Conservation (phyloP, 2,888 invertebrate species). For the Exocentrus adspersus region DNA sequence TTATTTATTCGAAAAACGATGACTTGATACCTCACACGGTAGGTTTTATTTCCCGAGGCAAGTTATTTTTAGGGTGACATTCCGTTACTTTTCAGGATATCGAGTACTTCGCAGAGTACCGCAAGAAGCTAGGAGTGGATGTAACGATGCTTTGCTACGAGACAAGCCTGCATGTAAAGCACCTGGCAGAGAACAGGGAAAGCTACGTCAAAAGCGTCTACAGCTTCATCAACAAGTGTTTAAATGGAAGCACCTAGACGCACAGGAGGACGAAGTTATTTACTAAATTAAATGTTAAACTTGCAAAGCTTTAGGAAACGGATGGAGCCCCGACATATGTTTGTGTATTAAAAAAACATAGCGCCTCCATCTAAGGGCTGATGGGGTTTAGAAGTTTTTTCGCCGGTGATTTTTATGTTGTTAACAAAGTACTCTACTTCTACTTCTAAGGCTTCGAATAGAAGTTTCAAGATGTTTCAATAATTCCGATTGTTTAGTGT, state of each 20-base stretch:
- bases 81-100: constrained; percentile 71
- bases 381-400: no score
- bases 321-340: no score
- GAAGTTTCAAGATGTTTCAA: no score
- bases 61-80: no score
- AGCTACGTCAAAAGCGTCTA: constrained; percentile 71
- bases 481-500: constrained; percentile 5
- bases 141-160: constrained; percentile 73
- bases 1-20: constrained; percentile 78
- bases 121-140: constrained; percentile 69
- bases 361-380: no score
- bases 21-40: constrained; percentile 72
- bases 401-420: no score
- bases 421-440: no score
- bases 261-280: neutral
- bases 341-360: no score
- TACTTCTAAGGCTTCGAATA: neutral
- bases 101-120: constrained; percentile 71
- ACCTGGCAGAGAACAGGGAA: constrained; percentile 71
- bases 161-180: constrained; percentile 80
- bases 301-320: no score
- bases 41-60: no score
- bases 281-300: no score
- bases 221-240: constrained; percentile 70
- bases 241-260: constrained; percentile 58